Percentiles rank a stretch among this genome's conserved stretches.
phyloP scores from a whole-genome alignment of 2,888 invertebrate genomes.

The Tiliacea aurago region DNA sequence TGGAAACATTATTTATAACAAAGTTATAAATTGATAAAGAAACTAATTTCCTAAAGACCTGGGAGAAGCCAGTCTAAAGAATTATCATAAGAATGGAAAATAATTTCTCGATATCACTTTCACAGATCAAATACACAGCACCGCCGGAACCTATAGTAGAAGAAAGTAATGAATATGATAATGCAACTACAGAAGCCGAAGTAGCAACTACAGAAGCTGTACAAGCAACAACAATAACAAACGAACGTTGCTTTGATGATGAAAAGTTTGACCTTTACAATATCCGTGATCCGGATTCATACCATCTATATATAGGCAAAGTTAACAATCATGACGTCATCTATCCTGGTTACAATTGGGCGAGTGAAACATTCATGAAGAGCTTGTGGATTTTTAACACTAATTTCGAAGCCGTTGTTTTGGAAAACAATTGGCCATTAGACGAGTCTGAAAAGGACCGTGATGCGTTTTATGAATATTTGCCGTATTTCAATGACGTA shows the following conservation, averaged over 20 bases:
- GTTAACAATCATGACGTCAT: conserved; percentile 71
- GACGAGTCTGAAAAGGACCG: conserved; percentile 79
- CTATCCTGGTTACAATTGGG: conserved; percentile 77
- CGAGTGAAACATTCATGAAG: conserved; percentile 71
- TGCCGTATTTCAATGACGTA: conserved; percentile 90
- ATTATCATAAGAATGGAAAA: background rate
- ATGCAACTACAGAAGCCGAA: conserved; percentile 25
- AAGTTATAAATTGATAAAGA: background rate
- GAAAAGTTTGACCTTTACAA: conserved; percentile 69
- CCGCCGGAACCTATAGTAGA: conserved; percentile 32
- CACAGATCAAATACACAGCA: conserved; percentile 72
- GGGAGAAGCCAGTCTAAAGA: background rate
- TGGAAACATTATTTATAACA: background rate
- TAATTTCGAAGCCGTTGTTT: conserved; percentile 83
- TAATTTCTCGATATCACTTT: background rate
- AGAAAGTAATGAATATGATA: conserved; percentile 53
- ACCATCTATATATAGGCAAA: conserved; percentile 74
- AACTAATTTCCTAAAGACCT: background rate
- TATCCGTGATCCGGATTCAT: conserved; percentile 66
- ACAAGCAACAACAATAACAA: conserved; percentile 26
- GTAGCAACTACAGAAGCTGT: conserved; percentile 4
- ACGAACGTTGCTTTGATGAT: conserved; percentile 58
- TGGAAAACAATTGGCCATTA: conserved; percentile 91
- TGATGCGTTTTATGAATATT: conserved; percentile 74
- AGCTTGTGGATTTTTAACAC: conserved; percentile 75